phyloP scores from a whole-genome alignment of 1,140 invertebrate species.

The Dreissena rostriformis region DNA sequence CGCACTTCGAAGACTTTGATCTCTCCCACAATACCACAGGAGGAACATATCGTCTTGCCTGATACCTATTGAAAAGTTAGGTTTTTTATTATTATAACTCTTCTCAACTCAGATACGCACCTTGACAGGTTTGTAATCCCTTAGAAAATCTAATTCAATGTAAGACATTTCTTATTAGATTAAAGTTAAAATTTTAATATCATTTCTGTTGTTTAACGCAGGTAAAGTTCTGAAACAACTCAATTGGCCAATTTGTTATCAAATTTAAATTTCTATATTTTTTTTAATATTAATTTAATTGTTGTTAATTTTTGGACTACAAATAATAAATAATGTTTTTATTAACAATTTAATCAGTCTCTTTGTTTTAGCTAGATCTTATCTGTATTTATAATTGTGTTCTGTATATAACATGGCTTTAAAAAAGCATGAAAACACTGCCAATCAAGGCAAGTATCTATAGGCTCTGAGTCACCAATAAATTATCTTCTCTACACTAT shows the following conservation, averaged over 20 bases:
- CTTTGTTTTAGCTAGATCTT: not conserved
- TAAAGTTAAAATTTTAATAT: no score
- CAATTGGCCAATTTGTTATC: no score
- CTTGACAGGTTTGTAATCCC: no score
- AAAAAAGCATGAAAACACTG: not conserved
- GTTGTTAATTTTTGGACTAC: no score
- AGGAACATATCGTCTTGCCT: conserved; percentile 22
- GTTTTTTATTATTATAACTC: no score
- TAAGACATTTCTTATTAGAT: no score
- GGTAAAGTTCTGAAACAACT: no score
- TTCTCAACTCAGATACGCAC: no score
- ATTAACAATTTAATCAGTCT: not conserved
- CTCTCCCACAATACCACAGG: conserved; percentile 61
- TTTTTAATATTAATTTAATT: no score
- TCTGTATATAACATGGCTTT: not conserved
- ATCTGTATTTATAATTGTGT: not conserved
- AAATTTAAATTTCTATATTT: no score
- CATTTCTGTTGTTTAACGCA: no score
- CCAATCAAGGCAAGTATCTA: not conserved
- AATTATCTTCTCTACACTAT: not conserved
- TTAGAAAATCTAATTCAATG: no score
- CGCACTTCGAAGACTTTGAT: conserved; percentile 71
- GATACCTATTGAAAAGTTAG: conserved; percentile 18
- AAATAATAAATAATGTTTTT: not conserved
- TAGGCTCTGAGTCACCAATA: not conserved